A percentile compares a stretch with the other conserved stretches of the same genome.
These are phyloP conservation scores for Labrus mixtus DNA, from an alignment of 2,113 vertebrate genomes.

Conservation along the genomic window DNA sequence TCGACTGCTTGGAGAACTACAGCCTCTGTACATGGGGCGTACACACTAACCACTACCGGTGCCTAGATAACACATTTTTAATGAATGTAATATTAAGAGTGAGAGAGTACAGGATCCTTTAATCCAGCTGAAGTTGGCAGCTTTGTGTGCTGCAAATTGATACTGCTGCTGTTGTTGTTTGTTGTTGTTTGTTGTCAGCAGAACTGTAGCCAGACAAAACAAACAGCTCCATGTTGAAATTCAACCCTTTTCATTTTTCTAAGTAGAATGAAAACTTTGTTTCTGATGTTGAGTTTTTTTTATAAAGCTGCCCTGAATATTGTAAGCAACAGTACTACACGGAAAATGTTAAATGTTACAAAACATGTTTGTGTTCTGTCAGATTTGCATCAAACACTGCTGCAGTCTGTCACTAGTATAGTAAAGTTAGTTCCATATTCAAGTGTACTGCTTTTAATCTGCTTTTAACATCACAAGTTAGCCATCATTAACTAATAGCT, in stretches of 20 bases:
- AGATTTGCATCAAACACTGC: conserved; percentile 10
- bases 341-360: not conserved
- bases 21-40: too few relatives aligned
- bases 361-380: not conserved
- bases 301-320: not conserved
- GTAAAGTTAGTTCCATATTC: too few relatives aligned
- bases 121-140: not conserved
- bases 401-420: not conserved
- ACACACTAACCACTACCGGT: too few relatives aligned
- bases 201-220: conserved; percentile 18
- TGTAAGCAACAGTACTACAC: not conserved
- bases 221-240: conserved; percentile 8
- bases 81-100: not conserved
- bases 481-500: not conserved
- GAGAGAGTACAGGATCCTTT: not conserved
- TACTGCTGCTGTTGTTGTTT: not conserved
- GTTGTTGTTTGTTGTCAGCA: conserved; percentile 29
- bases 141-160: conserved; percentile 15
- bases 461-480: too few relatives aligned
- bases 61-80: too few relatives aligned
- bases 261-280: not conserved
- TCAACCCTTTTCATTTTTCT: conserved; percentile 1
- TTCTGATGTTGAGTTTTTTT: not conserved
- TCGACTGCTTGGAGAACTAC: too few relatives aligned
- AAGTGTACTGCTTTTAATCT: too few relatives aligned